phyloP scores from a whole-genome alignment of 2,113 vertebrate genomes.

The Charadrius vociferus region DNA sequence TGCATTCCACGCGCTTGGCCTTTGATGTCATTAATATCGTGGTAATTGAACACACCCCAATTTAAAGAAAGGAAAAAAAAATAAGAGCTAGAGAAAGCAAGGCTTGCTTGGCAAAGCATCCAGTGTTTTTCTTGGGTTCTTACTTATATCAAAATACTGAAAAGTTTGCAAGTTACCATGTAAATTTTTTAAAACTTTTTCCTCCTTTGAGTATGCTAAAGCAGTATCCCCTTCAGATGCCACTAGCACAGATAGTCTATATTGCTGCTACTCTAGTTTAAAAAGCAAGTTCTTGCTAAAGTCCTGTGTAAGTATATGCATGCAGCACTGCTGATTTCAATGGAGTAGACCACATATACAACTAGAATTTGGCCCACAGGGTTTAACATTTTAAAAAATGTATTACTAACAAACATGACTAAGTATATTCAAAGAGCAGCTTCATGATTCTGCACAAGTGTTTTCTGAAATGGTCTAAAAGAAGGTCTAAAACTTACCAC shows the following conservation, averaged over 20 bases:
- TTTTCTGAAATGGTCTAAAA: constrained; percentile 75
- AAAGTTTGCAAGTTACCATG: constrained; percentile 75
- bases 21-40: constrained; percentile 34
- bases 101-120: constrained; percentile 63
- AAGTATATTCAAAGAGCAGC: constrained; percentile 66
- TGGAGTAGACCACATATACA: constrained; percentile 59
- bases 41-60: constrained; percentile 26
- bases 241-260: constrained; percentile 62
- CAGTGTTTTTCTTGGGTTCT: constrained; percentile 36
- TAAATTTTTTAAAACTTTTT: constrained; percentile 37
- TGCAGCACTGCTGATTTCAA: constrained; percentile 68
- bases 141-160: constrained; percentile 59
- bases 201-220: constrained; percentile 51
- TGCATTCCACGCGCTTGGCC: neutral
- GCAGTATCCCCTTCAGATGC: constrained; percentile 53
- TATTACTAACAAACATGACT: constrained; percentile 65
- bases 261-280: constrained; percentile 44
- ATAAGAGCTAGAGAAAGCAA: neutral
- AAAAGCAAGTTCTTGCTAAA: constrained; percentile 62
- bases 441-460: constrained; percentile 65
- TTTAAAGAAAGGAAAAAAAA: neutral
- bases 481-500: constrained; percentile 91
- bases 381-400: constrained; percentile 62
- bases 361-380: constrained; percentile 65
- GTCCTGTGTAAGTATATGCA: constrained; percentile 50